phyloP scores from a whole-genome alignment of 1,140 invertebrate genomes.

The Thrips palmi region DNA sequence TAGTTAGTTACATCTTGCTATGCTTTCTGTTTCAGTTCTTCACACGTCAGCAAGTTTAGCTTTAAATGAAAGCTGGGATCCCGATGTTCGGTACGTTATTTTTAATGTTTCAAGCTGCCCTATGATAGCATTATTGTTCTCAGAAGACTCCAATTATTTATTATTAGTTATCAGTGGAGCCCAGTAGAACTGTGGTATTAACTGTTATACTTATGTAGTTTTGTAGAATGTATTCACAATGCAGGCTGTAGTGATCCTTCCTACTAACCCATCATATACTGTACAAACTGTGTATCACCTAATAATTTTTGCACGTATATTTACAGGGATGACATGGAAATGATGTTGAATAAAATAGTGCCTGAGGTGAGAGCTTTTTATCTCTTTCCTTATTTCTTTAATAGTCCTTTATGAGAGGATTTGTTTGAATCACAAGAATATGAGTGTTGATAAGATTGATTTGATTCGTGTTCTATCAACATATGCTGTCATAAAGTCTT shows the following conservation, averaged over 20 bases:
- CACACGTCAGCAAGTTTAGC: conserved; percentile 93
- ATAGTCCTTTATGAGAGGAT: background rate
- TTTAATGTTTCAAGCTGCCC: conserved; percentile 6
- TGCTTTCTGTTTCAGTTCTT: conserved; percentile 56
- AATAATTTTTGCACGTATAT: conserved; percentile 11
- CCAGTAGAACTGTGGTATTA: too few relatives aligned
- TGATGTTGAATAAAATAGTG: conserved; percentile 97
- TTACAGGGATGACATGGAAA: conserved; percentile 83
- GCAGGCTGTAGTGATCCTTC: too few relatives aligned
- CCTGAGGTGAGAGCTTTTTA: conserved; percentile 47
- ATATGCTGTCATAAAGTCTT: too few relatives aligned
- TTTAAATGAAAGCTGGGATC: conserved; percentile 95
- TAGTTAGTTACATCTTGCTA: conserved; percentile 12
- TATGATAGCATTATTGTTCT: too few relatives aligned
- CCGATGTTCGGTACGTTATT: conserved; percentile 52
- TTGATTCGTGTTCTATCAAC: too few relatives aligned
- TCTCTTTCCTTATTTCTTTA: conserved; percentile 11
- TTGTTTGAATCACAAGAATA: too few relatives aligned
- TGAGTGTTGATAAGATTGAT: too few relatives aligned
- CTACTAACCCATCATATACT: too few relatives aligned
- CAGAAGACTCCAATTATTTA: too few relatives aligned
- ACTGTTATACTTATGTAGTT: too few relatives aligned
- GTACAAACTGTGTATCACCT: background rate
- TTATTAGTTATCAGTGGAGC: too few relatives aligned
- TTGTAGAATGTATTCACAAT: too few relatives aligned